Conservation (phyloP, 2,113 vertebrate species). For the Myrmophylax atrothorax region DNA sequence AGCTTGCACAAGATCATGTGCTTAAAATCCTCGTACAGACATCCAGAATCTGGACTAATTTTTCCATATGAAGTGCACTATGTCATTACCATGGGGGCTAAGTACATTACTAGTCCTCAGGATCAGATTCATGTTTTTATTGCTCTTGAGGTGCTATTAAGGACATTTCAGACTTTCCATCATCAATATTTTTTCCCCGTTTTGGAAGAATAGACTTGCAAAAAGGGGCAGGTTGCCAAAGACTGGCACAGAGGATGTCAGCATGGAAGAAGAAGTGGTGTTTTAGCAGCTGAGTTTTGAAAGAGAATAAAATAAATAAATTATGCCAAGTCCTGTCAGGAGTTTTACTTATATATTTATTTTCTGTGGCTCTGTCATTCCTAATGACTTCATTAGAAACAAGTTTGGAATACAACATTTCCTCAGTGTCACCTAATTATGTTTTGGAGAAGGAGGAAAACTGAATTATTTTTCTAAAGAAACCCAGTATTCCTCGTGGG, state of each 20-base stretch:
- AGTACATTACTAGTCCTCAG: neutral
- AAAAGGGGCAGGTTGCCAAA: neutral
- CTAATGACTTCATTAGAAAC: neutral
- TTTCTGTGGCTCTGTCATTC: neutral
- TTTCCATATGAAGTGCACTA: neutral
- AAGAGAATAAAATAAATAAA: neutral
- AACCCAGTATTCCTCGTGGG: fast-evolving
- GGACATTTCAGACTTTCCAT: neutral
- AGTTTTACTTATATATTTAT: neutral
- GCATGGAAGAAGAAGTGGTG: neutral
- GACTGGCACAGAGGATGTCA: neutral
- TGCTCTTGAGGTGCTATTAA: neutral
- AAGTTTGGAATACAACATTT: neutral
- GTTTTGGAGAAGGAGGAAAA: neutral
- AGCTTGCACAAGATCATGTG: neutral
- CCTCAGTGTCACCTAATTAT: neutral
- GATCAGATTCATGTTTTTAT: neutral
- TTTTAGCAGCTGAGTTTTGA: neutral
- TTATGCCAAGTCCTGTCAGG: neutral
- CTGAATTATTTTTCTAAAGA: neutral
- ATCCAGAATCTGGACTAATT: neutral
- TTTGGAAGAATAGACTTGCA: neutral
- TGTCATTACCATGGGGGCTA: neutral
- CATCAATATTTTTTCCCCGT: neutral
- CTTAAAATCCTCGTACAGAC: neutral